Evolutionary conservation across 1,140 invertebrate species (phyloP), one percentile per base, ranked within the genome.

Genomic region (Eupristina koningsbergeri): DNA sequence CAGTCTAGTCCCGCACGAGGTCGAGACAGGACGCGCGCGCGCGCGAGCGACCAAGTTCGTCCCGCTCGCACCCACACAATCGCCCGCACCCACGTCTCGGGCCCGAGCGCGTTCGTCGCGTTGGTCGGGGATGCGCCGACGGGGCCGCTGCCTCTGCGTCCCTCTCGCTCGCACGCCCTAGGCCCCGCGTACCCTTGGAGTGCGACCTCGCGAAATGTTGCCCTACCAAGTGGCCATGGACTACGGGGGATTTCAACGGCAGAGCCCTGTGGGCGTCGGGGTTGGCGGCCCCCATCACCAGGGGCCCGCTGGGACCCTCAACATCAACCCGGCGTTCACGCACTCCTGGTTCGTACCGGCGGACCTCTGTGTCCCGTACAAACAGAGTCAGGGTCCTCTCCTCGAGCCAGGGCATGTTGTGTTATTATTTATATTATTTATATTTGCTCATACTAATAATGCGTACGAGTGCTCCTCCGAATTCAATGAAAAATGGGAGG

Each of bases 301-400:
- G 84, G 89, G 89, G 86, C 85, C 90, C 85, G 86, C 89, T 86
- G 91, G 90, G 82, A 87, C 92, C 87, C 93, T 94, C 90, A 94
- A 93, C 93, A 94, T 93, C 92, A 94, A 94, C 88, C 92, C 93
- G 89, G 95, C 95, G 89, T 97, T 97, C 94, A 96, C 96, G 89
- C 96, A 97, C 94, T 97, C 96, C 93, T 97, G 96, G 96, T 97
- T 97, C 94, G 96, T 97, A 95, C 96, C 96, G 94, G 95, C 96
- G 94, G 96, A 97, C 94, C 94, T 97, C 92, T 97, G 96, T 95
- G 95, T 95, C 93, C 94, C 95, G 93, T 96, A 96, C 93, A 96
- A 95, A 94, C 95, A 95, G 94, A 94, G 93, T 93, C 93, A 94
- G 87, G 94, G 93, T 93, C 95, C 96, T 94, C 95, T 96, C 94